phyloP scores from a whole-genome alignment of 2,888 invertebrate species.

The Nomada fucata region DNA sequence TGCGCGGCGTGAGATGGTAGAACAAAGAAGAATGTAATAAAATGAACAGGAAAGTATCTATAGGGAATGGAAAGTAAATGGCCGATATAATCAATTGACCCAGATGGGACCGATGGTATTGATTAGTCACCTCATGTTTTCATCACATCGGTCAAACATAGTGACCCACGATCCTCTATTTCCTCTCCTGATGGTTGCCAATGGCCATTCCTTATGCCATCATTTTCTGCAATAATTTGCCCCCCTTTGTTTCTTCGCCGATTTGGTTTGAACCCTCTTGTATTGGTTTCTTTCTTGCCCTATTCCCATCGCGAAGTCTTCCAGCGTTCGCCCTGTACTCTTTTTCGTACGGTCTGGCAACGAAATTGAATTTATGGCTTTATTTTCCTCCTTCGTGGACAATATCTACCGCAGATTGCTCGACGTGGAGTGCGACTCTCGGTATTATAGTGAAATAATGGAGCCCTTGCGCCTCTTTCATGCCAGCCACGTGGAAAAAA shows the following conservation, averaged over 20 bases:
- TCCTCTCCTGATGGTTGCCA: constrained; percentile 20
- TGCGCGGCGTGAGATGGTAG: neutral
- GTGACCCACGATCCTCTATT: neutral
- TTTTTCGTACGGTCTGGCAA: constrained; percentile 34
- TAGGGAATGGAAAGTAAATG: constrained; percentile 29
- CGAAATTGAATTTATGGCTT: constrained; percentile 72
- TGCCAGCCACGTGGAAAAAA: constrained; percentile 52
- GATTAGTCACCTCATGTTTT: constrained; percentile 63
- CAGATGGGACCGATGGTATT: constrained; percentile 65
- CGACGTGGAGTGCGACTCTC: constrained; percentile 50
- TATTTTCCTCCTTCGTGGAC: constrained; percentile 70
- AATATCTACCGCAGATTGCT: constrained; percentile 71
- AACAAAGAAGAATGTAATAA: neutral
- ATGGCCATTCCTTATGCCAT: neutral
- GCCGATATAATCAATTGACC: constrained; percentile 68
- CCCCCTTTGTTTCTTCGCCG: constrained; percentile 8
- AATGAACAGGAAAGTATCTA: constrained; percentile 24
- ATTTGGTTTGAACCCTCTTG: constrained; percentile 9
- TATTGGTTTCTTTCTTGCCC: constrained; percentile 2
- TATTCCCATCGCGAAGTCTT: constrained; percentile 18
- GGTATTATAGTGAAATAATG: constrained; percentile 69
- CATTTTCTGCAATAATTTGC: constrained; percentile 17
- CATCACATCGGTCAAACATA: constrained; percentile 52
- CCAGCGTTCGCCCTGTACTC: constrained; percentile 13
- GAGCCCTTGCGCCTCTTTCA: constrained; percentile 62